Evolutionary conservation across 1,140 invertebrate species (phyloP), one percentile per base, ranked within the genome.

Genomic region (Drosophila guanche): DNA sequence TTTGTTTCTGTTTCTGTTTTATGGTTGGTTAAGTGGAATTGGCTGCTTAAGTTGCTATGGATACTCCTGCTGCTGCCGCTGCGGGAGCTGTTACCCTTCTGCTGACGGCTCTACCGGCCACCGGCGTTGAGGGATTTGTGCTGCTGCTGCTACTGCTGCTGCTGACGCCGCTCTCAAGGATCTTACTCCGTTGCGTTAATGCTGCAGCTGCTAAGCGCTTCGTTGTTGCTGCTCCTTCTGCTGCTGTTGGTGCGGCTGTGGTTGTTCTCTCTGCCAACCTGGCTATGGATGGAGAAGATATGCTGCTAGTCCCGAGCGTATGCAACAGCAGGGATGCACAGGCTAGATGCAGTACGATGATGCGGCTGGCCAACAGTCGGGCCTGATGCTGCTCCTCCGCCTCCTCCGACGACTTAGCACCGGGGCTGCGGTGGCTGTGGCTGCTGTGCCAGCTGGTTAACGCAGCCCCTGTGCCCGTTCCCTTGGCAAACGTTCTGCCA

Each of bases 371-470:
- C 8, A 33, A 33, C 29, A 33, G 29, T 71, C 56, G 53, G 42
- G 40, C 53, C 42, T 57, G 63, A 66, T 58, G 29, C 48, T 65
- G 56, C 71, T 61, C 48, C 55, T 70, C 79, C 75, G 79, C 61
- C 71, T 61, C 48, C 55, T 75, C 79, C 79, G 79, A 75, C 75
- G 76, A 78, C 68, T 69, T 61, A 84, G 83, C 83, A 88, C 81
- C 83, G 81, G 81, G 84, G 83, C 83, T 88, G 83, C 83, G 83
- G 83, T 88, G 83, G 84, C 83, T 88, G 85, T 88, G 83, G 83
- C 83, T 88, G 83, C 83, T 88, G 42, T 83, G 79, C 83, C 83
- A 88, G 83, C 83, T 83, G 80, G 76, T 88, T 71, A 79, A 88
- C 83, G 83, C 83, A 88, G 83, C 83, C 83, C 83, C 83, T 88